These are phyloP conservation scores for Phymatocera aterrima DNA, from an alignment of 2,888 invertebrate species.

Conservation along the genomic window DNA sequence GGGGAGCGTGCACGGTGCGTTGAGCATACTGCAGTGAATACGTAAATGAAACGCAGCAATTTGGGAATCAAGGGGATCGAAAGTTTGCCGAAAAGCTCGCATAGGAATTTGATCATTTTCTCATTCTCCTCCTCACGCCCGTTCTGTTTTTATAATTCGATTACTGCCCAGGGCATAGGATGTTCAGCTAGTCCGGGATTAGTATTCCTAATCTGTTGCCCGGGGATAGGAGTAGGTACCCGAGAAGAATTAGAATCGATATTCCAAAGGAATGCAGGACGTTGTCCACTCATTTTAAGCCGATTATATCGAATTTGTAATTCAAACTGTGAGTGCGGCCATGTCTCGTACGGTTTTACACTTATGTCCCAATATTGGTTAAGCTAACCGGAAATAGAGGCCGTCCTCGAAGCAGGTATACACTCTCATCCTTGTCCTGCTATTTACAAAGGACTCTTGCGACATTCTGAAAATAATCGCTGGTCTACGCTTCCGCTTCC, in stretches of 20 bases:
- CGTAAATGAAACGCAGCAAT: no score
- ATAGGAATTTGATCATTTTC: not conserved
- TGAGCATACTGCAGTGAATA: no score
- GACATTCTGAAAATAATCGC: no score
- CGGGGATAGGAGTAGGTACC: not conserved
- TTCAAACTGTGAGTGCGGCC: not conserved
- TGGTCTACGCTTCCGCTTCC: not conserved
- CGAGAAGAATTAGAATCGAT: conserved; percentile 12
- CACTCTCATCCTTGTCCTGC: not conserved
- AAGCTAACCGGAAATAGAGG: not conserved
- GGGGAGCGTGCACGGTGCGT: no score
- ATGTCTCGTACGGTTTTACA: not conserved
- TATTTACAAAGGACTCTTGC: not conserved
- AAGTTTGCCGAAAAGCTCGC: no score
- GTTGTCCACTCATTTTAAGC: not conserved
- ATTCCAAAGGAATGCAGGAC: not conserved
- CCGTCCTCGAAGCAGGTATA: not conserved
- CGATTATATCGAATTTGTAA: not conserved
- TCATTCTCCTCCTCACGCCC: not conserved
- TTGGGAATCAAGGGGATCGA: no score
- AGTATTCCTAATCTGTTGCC: conserved; percentile 4
- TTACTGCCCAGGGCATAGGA: not conserved
- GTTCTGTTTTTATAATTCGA: not conserved
- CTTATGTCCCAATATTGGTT: not conserved
- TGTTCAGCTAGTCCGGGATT: not conserved